Percentiles rank a stretch among this genome's conserved stretches.
Conservation (phyloP, 2,113 vertebrate species). For the Anas platyrhynchos region DNA sequence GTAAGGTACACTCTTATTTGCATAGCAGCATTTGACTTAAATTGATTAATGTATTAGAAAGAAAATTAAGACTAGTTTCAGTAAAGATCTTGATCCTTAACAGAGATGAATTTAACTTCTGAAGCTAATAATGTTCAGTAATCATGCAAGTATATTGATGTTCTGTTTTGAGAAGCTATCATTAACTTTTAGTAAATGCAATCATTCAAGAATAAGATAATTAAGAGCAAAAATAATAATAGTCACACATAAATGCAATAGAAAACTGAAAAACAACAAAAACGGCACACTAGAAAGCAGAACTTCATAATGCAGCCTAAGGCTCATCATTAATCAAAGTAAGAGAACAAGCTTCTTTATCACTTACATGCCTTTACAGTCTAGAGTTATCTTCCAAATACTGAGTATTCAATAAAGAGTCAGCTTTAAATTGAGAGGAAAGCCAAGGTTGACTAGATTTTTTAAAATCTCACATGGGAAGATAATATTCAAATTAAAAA, state of each 20-base stretch:
- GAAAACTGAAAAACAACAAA: background rate
- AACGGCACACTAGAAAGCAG: background rate
- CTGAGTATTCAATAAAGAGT: background rate
- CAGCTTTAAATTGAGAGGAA: background rate
- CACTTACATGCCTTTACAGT: background rate
- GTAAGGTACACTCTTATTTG: background rate
- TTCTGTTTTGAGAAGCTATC: background rate
- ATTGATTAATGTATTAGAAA: background rate
- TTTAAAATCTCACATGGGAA: background rate
- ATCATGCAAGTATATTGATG: background rate
- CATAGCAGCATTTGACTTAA: background rate
- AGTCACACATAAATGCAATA: accelerated
- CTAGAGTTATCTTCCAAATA: background rate
- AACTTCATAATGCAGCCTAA: background rate
- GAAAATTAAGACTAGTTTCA: background rate
- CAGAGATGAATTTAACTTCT: background rate
- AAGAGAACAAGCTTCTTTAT: background rate
- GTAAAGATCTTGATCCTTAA: background rate
- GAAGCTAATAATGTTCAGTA: background rate
- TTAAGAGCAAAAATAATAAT: too few relatives aligned
- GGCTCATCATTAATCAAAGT: background rate
- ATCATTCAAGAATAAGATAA: background rate
- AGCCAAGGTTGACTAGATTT: background rate
- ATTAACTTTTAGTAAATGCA: background rate
- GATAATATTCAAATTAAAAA: background rate